phyloP scores from a whole-genome alignment of 2,888 invertebrate genomes.

The Villa cingulata region DNA sequence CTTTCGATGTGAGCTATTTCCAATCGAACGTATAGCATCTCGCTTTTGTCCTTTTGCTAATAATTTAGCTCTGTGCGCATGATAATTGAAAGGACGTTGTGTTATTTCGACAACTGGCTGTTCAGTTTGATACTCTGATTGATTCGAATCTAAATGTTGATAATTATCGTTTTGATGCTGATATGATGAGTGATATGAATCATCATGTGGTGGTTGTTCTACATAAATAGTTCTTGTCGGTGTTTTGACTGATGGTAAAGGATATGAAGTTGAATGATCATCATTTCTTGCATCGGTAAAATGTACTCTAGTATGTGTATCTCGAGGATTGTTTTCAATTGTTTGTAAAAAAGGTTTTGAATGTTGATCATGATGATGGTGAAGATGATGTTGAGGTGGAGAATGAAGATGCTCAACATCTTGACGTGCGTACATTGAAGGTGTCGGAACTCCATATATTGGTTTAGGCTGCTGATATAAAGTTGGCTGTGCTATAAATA shows the following conservation, averaged over 20 bases:
- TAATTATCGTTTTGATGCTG: background rate
- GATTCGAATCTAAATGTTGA: background rate
- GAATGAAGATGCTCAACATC: too few species aligned
- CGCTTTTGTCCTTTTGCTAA: constrained; percentile 2
- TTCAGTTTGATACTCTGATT: constrained; percentile 1
- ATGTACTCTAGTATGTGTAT: constrained; percentile 32
- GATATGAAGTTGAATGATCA: constrained; percentile 23
- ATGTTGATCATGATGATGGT: background rate
- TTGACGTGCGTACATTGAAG: background rate
- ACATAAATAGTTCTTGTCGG: constrained; percentile 19
- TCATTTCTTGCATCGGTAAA: constrained; percentile 20
- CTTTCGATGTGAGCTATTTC: too few species aligned
- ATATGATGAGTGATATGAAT: constrained; percentile 2
- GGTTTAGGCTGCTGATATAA: background rate
- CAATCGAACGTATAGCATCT: constrained; percentile 8
- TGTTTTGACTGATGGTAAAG: constrained; percentile 22
- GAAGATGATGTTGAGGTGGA: background rate
- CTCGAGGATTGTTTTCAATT: constrained; percentile 32
- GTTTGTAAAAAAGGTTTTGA: constrained; percentile 7
- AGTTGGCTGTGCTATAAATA: background rate
- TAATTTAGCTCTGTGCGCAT: constrained; percentile 20
- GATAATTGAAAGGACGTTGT: constrained; percentile 31
- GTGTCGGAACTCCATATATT: background rate
- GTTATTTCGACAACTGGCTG: constrained; percentile 20
- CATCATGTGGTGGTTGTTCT: constrained; percentile 6